A percentile compares a stretch with the other conserved stretches of the same genome.
Conservation (phyloP, 2,797 vertebrate species). For the Enteromius anoplus region DNA sequence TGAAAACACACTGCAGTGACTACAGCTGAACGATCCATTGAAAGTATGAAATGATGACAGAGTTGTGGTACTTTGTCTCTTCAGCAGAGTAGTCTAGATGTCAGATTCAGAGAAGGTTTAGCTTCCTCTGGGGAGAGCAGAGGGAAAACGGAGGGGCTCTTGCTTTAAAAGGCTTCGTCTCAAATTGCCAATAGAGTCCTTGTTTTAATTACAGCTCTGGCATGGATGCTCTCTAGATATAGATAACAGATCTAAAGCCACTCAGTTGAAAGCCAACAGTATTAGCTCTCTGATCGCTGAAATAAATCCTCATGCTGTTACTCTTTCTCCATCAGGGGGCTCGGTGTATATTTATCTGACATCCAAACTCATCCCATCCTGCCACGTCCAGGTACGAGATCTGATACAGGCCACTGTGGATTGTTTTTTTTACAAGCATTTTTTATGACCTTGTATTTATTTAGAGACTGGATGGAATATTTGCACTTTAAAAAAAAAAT, state of each 20-base stretch:
- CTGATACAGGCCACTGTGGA: constrained; percentile 3
- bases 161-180: constrained; percentile 55
- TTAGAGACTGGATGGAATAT: background rate
- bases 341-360: constrained; percentile 41
- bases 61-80: constrained; percentile 33
- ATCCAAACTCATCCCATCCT: constrained; percentile 40
- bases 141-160: constrained; percentile 36
- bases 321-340: constrained; percentile 30
- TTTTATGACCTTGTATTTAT: background rate
- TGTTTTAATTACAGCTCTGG: constrained; percentile 63
- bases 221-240: constrained; percentile 53
- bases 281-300: constrained; percentile 58
- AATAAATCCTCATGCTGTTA: constrained; percentile 58
- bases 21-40: background rate
- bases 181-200: constrained; percentile 53
- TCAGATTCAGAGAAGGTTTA: constrained; percentile 32
- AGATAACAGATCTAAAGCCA: constrained; percentile 65
- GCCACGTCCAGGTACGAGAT: constrained; percentile 1
- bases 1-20: background rate
- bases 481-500: background rate
- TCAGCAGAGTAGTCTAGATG: background rate
- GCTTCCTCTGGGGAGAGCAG: background rate
- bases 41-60: constrained; percentile 5
- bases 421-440: background rate
- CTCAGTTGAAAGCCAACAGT: constrained; percentile 55